These are phyloP conservation scores for Anguilla pacifica DNA, from an alignment of 2,797 vertebrate species.

Conservation along the genomic window DNA sequence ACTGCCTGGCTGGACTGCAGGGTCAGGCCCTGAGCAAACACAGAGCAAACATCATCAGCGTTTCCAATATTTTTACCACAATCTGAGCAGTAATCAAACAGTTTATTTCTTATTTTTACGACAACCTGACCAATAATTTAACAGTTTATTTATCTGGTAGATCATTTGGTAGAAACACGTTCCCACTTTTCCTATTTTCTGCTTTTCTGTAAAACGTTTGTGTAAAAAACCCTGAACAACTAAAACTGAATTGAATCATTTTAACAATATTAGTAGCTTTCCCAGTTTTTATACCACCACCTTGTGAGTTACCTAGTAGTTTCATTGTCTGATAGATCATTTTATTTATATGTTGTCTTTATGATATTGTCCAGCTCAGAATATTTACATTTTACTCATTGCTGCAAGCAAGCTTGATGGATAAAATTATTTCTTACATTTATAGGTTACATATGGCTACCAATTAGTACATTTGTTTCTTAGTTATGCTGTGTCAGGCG, in stretches of 20 bases:
- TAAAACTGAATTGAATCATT: no score
- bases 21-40: conserved; percentile 80
- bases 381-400: background rate
- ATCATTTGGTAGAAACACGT: background rate
- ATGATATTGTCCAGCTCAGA: background rate
- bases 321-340: background rate
- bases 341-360: background rate
- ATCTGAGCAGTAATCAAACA: background rate
- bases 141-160: background rate
- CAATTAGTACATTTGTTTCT: no score
- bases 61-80: background rate
- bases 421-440: background rate
- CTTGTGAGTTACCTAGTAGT: no score
- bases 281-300: background rate
- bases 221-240: no score
- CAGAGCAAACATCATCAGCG: background rate
- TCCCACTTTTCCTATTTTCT: background rate
- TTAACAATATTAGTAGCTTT: background rate
- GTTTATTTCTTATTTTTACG: background rate
- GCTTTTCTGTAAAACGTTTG: background rate
- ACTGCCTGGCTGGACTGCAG: conserved; percentile 88
- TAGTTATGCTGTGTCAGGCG: no score
- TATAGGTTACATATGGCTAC: no score
- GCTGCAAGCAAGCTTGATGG: background rate
- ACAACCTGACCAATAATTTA: background rate